Evolutionary conservation across 2,797 vertebrate genomes (phyloP).

Genomic region (Pristis pectinata): DNA sequence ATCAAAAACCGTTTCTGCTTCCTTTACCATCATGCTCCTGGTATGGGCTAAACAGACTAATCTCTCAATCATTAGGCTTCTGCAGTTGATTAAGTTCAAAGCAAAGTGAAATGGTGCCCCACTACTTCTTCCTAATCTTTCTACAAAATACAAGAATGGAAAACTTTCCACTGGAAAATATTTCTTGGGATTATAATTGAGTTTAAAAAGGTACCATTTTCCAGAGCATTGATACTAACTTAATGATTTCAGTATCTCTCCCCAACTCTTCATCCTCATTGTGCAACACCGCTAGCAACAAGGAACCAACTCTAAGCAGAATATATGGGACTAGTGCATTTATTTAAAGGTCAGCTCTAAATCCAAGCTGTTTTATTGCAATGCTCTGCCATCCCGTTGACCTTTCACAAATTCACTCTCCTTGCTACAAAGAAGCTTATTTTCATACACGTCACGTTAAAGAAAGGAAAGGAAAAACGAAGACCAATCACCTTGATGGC

Average conservation of each 20-base stretch:
- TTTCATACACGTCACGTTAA: not conserved
- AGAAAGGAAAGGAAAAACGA: not conserved
- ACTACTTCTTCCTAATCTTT: not conserved
- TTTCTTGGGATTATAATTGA: not conserved
- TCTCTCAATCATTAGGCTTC: not conserved
- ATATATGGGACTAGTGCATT: not conserved
- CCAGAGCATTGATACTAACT: not conserved
- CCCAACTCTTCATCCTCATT: not conserved
- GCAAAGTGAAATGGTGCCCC: not conserved
- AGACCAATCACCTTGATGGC: not conserved
- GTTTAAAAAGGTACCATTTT: not conserved
- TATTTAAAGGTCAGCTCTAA: conserved; percentile 25
- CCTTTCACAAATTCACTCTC: not conserved
- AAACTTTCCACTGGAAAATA: not conserved
- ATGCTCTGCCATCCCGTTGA: not conserved
- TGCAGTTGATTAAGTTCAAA: not conserved
- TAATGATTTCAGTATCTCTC: not conserved
- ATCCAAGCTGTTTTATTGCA: conserved; percentile 31
- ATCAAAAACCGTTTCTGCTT: not conserved
- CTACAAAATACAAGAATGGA: not conserved
- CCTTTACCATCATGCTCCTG: too few species aligned
- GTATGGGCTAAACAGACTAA: not conserved
- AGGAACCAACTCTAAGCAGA: not conserved
- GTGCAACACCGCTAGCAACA: not conserved
- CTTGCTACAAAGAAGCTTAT: not conserved